Base-by-base conservation (phyloP, 2,113 vertebrate genomes). In the Mirza zaza region DNA sequence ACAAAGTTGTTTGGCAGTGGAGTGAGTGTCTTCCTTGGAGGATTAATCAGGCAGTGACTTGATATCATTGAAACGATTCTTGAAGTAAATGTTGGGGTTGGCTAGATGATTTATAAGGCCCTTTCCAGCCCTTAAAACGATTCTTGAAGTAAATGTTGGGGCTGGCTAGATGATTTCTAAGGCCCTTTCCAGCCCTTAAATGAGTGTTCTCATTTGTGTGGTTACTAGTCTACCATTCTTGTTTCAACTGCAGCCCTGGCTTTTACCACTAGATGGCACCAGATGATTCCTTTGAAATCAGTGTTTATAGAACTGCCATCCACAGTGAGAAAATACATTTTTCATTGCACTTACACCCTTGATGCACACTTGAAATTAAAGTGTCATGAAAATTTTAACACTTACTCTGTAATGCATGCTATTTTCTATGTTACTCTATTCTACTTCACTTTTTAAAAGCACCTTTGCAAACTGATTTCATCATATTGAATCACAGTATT, bases 191-290 rank as follows among this genome's bases (percentile, higher is more conserved):
- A 8, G 9, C 6, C 23, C 34, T 25, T 20, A 25, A 32, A 25
- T 25, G 18, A 13, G 7, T 67, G 6, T 50, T 39, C 48, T 45
- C 14, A 39, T n/a, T 29, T 12, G 6, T 71, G 1, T 4, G 15
- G 50, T 21, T 7, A 34, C 15, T 20, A 25, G 45, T 32, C 32
- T 68, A 1, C 68, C 8, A 0, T 8, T 52, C 45, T 67, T 45
- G 32, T 45, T 39, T 88, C 48, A 61, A 0, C 52, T 57, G 81
- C 86, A 45, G 29, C 14, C 25, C 8, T 0, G 3, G 15, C 50
- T 23, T 32, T 71, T 39, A 18, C 89, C 91, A 76, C 80, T 71
- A 95, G 96, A 34, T 59, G 97, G 94, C 93, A n/a, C 67, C 29
- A n/a, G 75, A 20, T 23, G 83, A 80, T 20, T 23, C 29, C 59